These are phyloP conservation scores for Sebastes flavidus DNA, from an alignment of 2,797 vertebrate species.

Conservation along the genomic window DNA sequence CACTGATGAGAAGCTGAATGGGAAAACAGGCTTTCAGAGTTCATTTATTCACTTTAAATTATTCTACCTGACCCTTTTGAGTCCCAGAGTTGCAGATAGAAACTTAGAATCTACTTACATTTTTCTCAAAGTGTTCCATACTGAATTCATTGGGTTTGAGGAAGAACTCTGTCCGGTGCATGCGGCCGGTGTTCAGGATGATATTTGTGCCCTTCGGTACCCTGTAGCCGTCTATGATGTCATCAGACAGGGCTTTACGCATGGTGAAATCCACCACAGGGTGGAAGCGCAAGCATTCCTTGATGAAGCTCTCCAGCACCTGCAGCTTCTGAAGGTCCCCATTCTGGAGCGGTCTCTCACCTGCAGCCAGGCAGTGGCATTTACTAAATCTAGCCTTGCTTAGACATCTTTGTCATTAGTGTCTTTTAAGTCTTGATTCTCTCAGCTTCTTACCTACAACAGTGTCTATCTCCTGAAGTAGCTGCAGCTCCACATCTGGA, in stretches of 20 bases:
- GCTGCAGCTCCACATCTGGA: constrained; percentile 87
- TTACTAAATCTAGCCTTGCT: not conserved
- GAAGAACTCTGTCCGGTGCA: constrained; percentile 93
- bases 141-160: constrained; percentile 90
- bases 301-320: constrained; percentile 90
- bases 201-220: constrained; percentile 95
- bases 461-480: constrained; percentile 89
- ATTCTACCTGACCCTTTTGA: not conserved
- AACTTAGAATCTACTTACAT: constrained; percentile 78
- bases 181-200: constrained; percentile 91
- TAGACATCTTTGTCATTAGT: not conserved
- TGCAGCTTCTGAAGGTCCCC: constrained; percentile 86
- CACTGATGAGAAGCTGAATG: not conserved
- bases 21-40: not conserved
- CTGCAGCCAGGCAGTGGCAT: constrained; percentile 63
- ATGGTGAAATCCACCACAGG: constrained; percentile 94
- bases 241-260: constrained; percentile 89
- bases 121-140: constrained; percentile 91
- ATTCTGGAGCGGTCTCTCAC: constrained; percentile 83
- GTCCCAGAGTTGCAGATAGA: not conserved
- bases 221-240: constrained; percentile 91
- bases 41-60: not conserved
- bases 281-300: constrained; percentile 92
- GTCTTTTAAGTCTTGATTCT: not conserved
- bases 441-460: constrained; percentile 82